These are phyloP conservation scores for Tortrix viridana DNA, from an alignment of 2,888 invertebrate genomes.

Conservation along the genomic window DNA sequence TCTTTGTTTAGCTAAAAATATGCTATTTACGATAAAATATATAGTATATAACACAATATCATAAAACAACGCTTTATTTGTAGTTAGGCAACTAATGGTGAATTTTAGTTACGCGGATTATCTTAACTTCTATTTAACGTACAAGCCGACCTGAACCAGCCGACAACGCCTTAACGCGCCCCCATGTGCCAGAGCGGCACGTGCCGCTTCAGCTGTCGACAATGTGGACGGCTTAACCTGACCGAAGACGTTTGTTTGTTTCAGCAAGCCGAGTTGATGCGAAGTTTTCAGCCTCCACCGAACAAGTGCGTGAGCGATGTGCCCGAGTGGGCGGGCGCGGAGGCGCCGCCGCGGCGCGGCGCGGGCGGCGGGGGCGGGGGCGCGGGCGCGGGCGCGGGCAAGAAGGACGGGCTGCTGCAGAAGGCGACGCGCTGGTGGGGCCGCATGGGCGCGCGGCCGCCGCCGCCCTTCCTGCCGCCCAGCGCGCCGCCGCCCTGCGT, in stretches of 20 bases:
- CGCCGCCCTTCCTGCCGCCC: slow-evolving; percentile 55
- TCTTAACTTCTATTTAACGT: too few relatives aligned
- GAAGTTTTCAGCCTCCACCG: slow-evolving; percentile 87
- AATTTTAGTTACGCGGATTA: too few relatives aligned
- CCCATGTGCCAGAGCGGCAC: too few relatives aligned
- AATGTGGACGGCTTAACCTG: neutral
- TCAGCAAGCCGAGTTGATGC: slow-evolving; percentile 87
- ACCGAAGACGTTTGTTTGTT: slow-evolving; percentile 42
- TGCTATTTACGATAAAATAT: too few relatives aligned
- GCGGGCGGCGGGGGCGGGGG: slow-evolving; percentile 49
- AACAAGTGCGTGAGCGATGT: slow-evolving; percentile 88
- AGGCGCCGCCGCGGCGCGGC: slow-evolving; percentile 49
- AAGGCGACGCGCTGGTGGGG: slow-evolving; percentile 82
- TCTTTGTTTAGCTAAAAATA: too few relatives aligned
- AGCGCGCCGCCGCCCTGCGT: slow-evolving; percentile 64
- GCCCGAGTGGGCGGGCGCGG: slow-evolving; percentile 81
- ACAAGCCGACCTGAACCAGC: too few relatives aligned
- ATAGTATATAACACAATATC: too few relatives aligned
- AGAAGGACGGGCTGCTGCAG: slow-evolving; percentile 82
- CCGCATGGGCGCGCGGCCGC: slow-evolving; percentile 77
- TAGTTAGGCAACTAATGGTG: too few relatives aligned
- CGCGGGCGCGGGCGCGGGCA: slow-evolving; percentile 48
- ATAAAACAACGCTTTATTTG: too few relatives aligned
- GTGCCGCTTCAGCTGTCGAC: too few relatives aligned
- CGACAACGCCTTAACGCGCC: too few relatives aligned